Evolutionary conservation across 2,888 invertebrate species (phyloP), one percentile per base, ranked within the genome.

Genomic region (Apocheima hispidaria): DNA sequence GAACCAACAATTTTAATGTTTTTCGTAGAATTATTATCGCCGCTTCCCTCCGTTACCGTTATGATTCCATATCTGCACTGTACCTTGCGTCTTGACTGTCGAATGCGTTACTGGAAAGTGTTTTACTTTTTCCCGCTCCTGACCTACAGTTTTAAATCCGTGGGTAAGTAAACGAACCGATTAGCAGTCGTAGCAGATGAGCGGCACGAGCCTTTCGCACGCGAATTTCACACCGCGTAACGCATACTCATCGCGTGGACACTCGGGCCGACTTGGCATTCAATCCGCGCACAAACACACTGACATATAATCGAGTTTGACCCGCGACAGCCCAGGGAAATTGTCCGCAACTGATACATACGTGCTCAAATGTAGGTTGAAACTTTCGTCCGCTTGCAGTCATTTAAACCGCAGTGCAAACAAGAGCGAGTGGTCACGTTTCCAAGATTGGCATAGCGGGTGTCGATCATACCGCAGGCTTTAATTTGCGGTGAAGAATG

Each of bases 301-400:
- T 88, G 81, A 83, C 89, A 88, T 83, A 82, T 73, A 82, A 86
- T 82, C 81, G 77, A 82, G 79, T 81, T 79, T 78, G 81, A 84
- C 84, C 83, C 66, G 71, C 77, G 80, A 81, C 81, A 81, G 77
- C 82, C 77, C 81, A 86, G 86, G 87, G 88, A 88, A 90, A 90
- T 85, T 86, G 83, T 80, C 82, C 74, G 74, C 81, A 77, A 77
- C 78, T 83, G 78, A 84, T 84, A 86, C 82, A 84, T 84, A 85
- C 86, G 84, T 84, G 84, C 83, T 78, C 79, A 75, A 78, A 88
- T 87, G 87, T 90, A 84, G 89, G 90, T 82, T 86, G 82, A 76
- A 81, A 89, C 90, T 91, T 90, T 91, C 90, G 84, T 88, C 83
- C 79, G 82, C 77, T 79, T 79, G 75, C 75, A 81, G 81, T 77